These are phyloP conservation scores for Ardeotis arabs DNA, from an alignment of 2,113 vertebrate species.

Conservation along the genomic window DNA sequence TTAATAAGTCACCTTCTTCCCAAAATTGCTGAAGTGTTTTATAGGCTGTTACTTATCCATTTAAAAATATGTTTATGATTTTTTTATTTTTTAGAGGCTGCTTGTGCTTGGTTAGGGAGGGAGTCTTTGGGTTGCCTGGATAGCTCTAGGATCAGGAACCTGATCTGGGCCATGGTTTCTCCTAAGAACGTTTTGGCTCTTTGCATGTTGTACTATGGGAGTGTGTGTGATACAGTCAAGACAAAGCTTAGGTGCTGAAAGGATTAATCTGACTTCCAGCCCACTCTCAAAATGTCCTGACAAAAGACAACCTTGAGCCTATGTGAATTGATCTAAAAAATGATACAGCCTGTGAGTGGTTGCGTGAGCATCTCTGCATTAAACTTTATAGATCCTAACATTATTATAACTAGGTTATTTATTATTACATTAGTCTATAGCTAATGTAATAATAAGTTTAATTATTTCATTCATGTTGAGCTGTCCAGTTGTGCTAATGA, in stretches of 20 bases:
- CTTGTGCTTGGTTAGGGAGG: background rate
- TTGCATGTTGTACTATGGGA: background rate
- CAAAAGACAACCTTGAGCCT: background rate
- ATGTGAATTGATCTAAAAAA: background rate
- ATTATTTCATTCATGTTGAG: background rate
- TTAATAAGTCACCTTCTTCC: background rate
- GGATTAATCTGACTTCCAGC: background rate
- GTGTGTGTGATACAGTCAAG: background rate
- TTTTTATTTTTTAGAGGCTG: background rate
- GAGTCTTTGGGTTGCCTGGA: background rate
- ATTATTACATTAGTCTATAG: background rate
- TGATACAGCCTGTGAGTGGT: background rate
- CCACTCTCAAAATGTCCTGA: background rate
- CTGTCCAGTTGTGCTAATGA: background rate
- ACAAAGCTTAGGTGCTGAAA: background rate
- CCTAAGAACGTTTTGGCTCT: background rate
- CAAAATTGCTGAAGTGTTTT: background rate
- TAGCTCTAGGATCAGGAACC: background rate
- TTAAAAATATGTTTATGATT: background rate
- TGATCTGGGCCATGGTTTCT: background rate
- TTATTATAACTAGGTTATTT: background rate
- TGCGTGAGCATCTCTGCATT: background rate
- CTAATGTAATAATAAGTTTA: background rate
- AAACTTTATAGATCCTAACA: background rate
- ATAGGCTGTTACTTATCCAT: background rate